phyloP scores from a whole-genome alignment of 2,113 vertebrate genomes.

The Notarius lentiginosus region DNA sequence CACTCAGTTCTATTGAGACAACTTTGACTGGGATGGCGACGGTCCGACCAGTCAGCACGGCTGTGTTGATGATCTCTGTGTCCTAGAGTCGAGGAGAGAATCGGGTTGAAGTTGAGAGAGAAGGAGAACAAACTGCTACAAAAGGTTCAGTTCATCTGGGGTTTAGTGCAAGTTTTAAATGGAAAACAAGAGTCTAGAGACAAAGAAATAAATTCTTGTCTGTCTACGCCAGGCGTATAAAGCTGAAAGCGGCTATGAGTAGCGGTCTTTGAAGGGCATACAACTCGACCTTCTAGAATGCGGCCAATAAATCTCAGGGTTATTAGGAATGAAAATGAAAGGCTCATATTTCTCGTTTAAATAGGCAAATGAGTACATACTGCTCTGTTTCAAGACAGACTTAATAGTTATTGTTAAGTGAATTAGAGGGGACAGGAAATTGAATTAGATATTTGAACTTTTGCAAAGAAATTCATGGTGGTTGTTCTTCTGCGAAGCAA shows the following conservation, averaged over 20 bases:
- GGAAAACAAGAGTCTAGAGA: slow-evolving; percentile 1
- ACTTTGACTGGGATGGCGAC: slow-evolving; percentile 97
- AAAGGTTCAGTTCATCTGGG: slow-evolving; percentile 9
- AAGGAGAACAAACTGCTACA: background rate
- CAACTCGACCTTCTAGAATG: slow-evolving; percentile 1
- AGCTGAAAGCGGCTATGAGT: background rate
- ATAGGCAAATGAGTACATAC: background rate
- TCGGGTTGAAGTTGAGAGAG: slow-evolving; percentile 7
- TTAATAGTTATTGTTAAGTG: background rate
- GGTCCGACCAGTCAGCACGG: slow-evolving; percentile 90
- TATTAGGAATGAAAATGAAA: slow-evolving; percentile 33
- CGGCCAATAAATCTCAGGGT: slow-evolving; percentile 19
- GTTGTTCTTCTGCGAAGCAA: background rate
- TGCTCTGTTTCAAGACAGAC: background rate
- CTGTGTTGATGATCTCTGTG: slow-evolving; percentile 97
- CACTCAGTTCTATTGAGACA: slow-evolving; percentile 91
- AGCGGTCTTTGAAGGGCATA: background rate
- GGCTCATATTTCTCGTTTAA: slow-evolving; percentile 16
- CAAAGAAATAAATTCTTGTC: background rate
- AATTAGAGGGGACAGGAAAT: background rate
- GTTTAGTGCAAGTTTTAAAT: background rate
- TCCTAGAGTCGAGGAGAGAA: slow-evolving; percentile 71
- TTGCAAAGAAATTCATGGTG: background rate
- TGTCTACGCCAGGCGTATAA: background rate
- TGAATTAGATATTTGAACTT: background rate